phyloP scores from a whole-genome alignment of 1,140 invertebrate genomes.

The Charaxes varanes region DNA sequence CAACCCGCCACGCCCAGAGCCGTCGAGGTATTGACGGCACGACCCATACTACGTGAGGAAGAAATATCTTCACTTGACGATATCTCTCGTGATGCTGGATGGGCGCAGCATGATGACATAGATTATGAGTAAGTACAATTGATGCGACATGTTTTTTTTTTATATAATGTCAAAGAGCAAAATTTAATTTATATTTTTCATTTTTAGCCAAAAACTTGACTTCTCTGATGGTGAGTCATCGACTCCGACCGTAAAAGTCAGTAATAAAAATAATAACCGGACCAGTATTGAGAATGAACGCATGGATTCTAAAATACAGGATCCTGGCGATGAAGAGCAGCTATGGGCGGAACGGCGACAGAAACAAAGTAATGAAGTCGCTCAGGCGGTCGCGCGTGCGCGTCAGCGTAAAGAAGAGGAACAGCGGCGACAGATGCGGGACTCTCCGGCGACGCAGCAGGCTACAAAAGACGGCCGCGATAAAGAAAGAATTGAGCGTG shows the following conservation, averaged over 20 bases:
- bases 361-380: conserved; percentile 80
- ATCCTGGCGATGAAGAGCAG: conserved; percentile 81
- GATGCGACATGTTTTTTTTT: conserved; percentile 1
- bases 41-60: conserved; percentile 94
- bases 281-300: conserved; percentile 51
- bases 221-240: conserved; percentile 93
- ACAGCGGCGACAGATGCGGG: conserved; percentile 78
- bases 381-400: conserved; percentile 82
- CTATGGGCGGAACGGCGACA: conserved; percentile 81
- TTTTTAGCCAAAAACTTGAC: conserved; percentile 88
- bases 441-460: conserved; percentile 23
- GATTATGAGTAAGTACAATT: conserved; percentile 86
- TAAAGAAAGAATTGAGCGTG: conserved; percentile 47
- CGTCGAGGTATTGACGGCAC: conserved; percentile 52
- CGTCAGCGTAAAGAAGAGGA: conserved; percentile 87
- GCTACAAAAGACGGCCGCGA: conserved; percentile 38
- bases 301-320: conserved; percentile 52
- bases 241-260: conserved; percentile 42
- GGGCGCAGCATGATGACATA: conserved; percentile 93
- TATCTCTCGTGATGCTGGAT: conserved; percentile 90
- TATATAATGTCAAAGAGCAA: neutral
- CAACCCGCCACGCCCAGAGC: conserved; percentile 54
- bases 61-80: conserved; percentile 94
- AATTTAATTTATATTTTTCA: conserved; percentile 18
- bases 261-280: conserved; percentile 53